Conservation (phyloP, 2,113 vertebrate species). For the Lagopus leucura region DNA sequence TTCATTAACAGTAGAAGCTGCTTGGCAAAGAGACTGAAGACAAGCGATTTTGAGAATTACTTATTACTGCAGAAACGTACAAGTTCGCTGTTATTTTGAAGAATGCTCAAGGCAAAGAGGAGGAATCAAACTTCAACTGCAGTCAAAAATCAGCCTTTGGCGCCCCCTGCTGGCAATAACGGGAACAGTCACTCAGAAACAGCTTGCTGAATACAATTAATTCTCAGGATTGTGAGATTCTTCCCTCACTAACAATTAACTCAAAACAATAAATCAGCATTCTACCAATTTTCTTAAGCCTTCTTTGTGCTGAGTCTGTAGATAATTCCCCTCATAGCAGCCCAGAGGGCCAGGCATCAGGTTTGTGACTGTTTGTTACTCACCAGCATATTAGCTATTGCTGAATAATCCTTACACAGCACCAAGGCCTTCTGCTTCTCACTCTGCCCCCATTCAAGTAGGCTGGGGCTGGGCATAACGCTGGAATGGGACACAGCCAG, state of each 20-base stretch:
- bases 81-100: not conserved
- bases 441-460: not conserved
- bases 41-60: not conserved
- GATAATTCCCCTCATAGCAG: not conserved
- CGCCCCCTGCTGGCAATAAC: slow-evolving; percentile 55
- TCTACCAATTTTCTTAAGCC: not conserved
- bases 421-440: not conserved
- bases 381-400: not conserved
- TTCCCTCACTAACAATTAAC: not conserved
- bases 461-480: not conserved
- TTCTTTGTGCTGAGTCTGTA: not conserved
- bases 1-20: not conserved
- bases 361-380: not conserved
- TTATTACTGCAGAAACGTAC: not conserved
- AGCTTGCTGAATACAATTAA: not conserved
- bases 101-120: not conserved
- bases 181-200: not conserved
- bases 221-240: not conserved
- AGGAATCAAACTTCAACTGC: not conserved
- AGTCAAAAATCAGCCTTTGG: slow-evolving; percentile 19
- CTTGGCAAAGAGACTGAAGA: not conserved
- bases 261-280: not conserved
- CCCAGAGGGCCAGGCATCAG: not conserved
- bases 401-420: not conserved
- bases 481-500: not conserved